These are phyloP conservation scores for Choloepus hoffmanni DNA, from an alignment of 2,113 vertebrate species.

Conservation along the genomic window DNA sequence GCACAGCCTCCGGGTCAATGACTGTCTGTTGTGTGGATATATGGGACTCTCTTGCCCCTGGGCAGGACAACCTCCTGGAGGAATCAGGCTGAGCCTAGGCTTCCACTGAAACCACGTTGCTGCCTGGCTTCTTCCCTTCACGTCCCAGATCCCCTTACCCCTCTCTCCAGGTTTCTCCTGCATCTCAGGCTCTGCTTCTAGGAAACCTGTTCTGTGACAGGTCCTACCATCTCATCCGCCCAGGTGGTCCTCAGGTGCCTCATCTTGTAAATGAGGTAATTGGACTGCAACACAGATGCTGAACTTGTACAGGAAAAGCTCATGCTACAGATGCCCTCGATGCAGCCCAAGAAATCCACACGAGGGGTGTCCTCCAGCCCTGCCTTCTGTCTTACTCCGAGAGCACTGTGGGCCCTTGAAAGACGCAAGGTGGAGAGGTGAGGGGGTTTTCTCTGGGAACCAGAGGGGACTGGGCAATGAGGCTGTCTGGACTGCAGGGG, in stretches of 20 bases:
- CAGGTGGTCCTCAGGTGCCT: neutral
- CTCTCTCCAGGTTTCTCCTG: neutral
- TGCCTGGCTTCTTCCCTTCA: neutral
- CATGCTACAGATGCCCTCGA: neutral
- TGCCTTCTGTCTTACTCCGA: neutral
- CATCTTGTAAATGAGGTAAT: neutral
- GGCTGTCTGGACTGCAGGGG: neutral
- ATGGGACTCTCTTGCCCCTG: neutral
- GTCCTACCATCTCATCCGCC: neutral
- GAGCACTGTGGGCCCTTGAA: neutral
- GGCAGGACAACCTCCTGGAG: neutral
- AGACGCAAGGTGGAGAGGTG: neutral
- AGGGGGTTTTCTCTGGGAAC: neutral
- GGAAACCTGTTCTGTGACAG: neutral
- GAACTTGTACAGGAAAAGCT: neutral
- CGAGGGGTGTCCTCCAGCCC: neutral
- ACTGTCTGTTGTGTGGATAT: neutral
- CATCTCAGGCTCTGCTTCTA: neutral
- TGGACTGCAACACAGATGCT: too few relatives aligned
- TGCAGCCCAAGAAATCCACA: neutral
- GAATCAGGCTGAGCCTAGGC: neutral
- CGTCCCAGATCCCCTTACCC: neutral
- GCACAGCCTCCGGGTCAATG: neutral
- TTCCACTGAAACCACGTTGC: rapidly evolving
- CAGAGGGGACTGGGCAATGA: neutral